Percentiles rank a stretch among this genome's conserved stretches.
phyloP scores from a whole-genome alignment of 2,797 vertebrate genomes.

The Sebastes nivosus region DNA sequence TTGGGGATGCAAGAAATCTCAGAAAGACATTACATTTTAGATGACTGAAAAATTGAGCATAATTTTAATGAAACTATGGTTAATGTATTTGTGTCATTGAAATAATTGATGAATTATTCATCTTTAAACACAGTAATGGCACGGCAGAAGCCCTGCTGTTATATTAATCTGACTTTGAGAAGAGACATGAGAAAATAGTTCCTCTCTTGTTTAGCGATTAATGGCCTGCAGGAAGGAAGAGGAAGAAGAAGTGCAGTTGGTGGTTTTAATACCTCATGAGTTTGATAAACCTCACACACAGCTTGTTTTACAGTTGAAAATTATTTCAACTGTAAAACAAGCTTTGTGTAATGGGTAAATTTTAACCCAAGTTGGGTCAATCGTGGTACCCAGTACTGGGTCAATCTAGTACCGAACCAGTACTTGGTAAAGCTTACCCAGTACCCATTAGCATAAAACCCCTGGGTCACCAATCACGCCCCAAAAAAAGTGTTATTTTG shows the following conservation, averaged over 20 bases:
- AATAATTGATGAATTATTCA: neutral
- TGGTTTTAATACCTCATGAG: neutral
- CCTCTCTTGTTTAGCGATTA: slow-evolving; percentile 14
- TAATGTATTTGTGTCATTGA: neutral
- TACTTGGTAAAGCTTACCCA: neutral
- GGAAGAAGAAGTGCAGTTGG: neutral
- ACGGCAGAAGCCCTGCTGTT: slow-evolving; percentile 32
- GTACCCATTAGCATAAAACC: neutral
- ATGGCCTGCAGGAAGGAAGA: neutral
- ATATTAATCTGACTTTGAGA: slow-evolving; percentile 36
- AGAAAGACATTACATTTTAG: neutral
- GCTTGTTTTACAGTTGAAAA: neutral
- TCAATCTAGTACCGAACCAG: neutral
- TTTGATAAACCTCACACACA: neutral
- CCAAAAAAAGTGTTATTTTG: neutral
- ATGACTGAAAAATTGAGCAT: neutral
- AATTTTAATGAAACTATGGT: neutral
- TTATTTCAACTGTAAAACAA: neutral
- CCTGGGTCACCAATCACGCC: neutral
- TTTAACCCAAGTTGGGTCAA: neutral
- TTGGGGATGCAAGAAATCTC: neutral
- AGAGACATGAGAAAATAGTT: slow-evolving; percentile 33
- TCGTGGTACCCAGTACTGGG: neutral
- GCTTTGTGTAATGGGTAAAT: neutral
- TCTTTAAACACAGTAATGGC: neutral